phyloP scores from a whole-genome alignment of 2,888 invertebrate species.

The Mimas tiliae region DNA sequence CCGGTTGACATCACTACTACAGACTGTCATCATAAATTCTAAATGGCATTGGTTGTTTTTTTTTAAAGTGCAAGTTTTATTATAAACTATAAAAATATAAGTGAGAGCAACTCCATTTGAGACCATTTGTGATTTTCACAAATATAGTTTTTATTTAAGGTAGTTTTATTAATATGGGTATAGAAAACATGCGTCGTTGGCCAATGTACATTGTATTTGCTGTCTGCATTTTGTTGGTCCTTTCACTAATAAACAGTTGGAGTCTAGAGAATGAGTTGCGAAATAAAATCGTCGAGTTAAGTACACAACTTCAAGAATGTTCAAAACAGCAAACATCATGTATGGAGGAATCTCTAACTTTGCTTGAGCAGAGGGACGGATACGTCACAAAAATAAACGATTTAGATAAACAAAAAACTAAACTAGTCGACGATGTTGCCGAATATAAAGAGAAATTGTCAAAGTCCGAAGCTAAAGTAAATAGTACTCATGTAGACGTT shows the following conservation, averaged over 20 bases:
- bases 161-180: slow-evolving; percentile 61
- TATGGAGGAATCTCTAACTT: slow-evolving; percentile 71
- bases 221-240: slow-evolving; percentile 71
- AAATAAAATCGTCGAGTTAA: slow-evolving; percentile 64
- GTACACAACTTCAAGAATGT: slow-evolving; percentile 72
- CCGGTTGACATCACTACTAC: too few relatives aligned
- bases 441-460: slow-evolving; percentile 60
- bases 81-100: background rate
- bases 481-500: slow-evolving; percentile 68
- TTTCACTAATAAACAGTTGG: slow-evolving; percentile 81
- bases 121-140: background rate
- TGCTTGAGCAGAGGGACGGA: slow-evolving; percentile 70
- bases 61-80: background rate
- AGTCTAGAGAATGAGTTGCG: slow-evolving; percentile 72
- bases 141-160: slow-evolving; percentile 10
- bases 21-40: too few relatives aligned
- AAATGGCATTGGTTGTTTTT: too few relatives aligned
- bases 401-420: slow-evolving; percentile 64
- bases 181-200: slow-evolving; percentile 83
- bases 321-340: slow-evolving; percentile 72
- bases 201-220: slow-evolving; percentile 78
- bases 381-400: slow-evolving; percentile 68
- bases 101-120: background rate
- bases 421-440: slow-evolving; percentile 59
- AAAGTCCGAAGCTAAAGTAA: slow-evolving; percentile 68